A percentile compares a stretch with the other conserved stretches of the same genome.
These are phyloP conservation scores for Drosophila cognata DNA, from an alignment of 2,888 invertebrate genomes.

Conservation along the genomic window DNA sequence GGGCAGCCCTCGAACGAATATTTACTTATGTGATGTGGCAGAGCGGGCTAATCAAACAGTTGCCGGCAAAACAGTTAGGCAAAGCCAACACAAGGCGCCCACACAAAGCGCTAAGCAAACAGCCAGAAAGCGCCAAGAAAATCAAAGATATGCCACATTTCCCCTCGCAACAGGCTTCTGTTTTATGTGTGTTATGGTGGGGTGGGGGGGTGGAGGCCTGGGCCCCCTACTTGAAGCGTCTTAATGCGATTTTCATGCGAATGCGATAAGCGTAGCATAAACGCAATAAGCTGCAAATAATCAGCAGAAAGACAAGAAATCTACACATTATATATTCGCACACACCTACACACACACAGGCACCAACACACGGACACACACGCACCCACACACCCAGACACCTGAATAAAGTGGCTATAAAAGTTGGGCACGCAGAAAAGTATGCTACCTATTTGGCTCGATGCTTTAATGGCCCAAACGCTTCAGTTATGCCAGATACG, in stretches of 20 bases:
- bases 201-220: background rate
- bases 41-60: slow-evolving; percentile 68
- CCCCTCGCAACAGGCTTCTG: slow-evolving; percentile 13
- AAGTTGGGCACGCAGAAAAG: slow-evolving; percentile 50
- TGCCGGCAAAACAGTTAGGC: slow-evolving; percentile 49
- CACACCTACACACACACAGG: slow-evolving; percentile 9
- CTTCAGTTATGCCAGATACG: slow-evolving; percentile 23
- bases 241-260: slow-evolving; percentile 76
- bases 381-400: slow-evolving; percentile 15
- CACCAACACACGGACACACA: background rate
- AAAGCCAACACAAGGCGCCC: slow-evolving; percentile 42
- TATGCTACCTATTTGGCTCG: slow-evolving; percentile 40
- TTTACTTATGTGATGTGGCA: slow-evolving; percentile 47
- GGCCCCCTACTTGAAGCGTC: slow-evolving; percentile 1
- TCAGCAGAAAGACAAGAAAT: slow-evolving; percentile 63
- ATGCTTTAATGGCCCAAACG: slow-evolving; percentile 36
- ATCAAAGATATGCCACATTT: slow-evolving; percentile 34
- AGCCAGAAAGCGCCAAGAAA: slow-evolving; percentile 28
- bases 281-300: slow-evolving; percentile 77
- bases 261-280: slow-evolving; percentile 75
- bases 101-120: slow-evolving; percentile 50
- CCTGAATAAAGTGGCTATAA: slow-evolving; percentile 53
- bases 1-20: slow-evolving; percentile 28
- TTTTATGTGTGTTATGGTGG: slow-evolving; percentile 16
- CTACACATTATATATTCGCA: slow-evolving; percentile 22